These are phyloP conservation scores for Ennomos quercinarius DNA, from an alignment of 2,888 invertebrate genomes.

Conservation along the genomic window DNA sequence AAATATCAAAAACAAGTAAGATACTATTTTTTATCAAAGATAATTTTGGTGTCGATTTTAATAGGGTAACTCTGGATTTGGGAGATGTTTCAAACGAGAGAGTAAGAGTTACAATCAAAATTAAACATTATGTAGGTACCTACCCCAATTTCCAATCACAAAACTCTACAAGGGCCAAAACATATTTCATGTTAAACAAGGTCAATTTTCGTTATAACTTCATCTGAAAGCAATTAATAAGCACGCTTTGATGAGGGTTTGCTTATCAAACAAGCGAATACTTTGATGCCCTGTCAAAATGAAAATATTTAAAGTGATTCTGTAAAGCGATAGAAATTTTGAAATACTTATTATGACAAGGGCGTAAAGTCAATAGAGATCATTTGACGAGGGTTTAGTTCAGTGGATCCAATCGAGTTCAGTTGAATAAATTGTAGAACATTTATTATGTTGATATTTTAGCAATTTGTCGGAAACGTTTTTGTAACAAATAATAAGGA, in stretches of 20 bases:
- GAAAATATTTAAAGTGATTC: not conserved
- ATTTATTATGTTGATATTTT: slow-evolving; percentile 6
- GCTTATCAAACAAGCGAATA: not conserved
- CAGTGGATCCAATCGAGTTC: slow-evolving; percentile 4
- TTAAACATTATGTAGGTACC: too few species aligned
- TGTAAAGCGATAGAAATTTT: slow-evolving; percentile 1
- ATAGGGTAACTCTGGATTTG: too few species aligned
- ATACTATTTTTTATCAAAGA: too few species aligned
- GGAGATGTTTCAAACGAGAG: too few species aligned
- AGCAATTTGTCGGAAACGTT: not conserved
- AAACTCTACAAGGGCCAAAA: not conserved
- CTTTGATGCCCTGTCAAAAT: slow-evolving; percentile 3
- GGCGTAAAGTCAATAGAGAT: not conserved
- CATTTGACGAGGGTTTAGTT: slow-evolving; percentile 13
- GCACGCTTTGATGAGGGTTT: slow-evolving; percentile 21
- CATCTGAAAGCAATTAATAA: slow-evolving; percentile 29
- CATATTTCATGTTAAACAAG: slow-evolving; percentile 15
- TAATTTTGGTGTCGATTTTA: too few species aligned
- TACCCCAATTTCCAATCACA: not conserved
- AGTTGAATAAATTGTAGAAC: slow-evolving; percentile 1
- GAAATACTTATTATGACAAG: slow-evolving; percentile 2
- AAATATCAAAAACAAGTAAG: too few species aligned
- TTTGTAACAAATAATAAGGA: not conserved
- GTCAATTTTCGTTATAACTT: slow-evolving; percentile 17
- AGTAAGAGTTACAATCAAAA: too few species aligned